A percentile compares a stretch with the other conserved stretches of the same genome.
Conservation (phyloP, 2,113 vertebrate genomes). For the Regulus satrapa region DNA sequence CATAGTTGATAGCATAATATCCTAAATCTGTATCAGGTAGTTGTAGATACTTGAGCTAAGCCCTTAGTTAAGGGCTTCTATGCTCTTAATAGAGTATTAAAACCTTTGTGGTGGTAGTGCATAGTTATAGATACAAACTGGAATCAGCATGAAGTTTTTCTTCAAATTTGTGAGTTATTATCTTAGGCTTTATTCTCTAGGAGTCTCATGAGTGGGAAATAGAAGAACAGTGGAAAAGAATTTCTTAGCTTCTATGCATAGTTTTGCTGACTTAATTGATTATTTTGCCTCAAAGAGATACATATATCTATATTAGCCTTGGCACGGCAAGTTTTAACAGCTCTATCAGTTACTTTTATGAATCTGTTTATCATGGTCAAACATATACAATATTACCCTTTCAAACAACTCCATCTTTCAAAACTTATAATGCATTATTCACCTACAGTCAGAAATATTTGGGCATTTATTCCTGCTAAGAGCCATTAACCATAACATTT, state of each 20-base stretch:
- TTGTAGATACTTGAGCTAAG: not conserved
- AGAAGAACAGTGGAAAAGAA: not conserved
- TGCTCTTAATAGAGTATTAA: not conserved
- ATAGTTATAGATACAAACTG: not conserved
- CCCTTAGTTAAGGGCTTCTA: not conserved
- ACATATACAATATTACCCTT: not conserved
- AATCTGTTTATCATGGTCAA: not conserved
- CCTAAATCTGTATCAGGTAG: not conserved
- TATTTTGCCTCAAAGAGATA: not conserved
- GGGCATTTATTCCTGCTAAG: not conserved
- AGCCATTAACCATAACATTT: not conserved
- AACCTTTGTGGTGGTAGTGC: not conserved
- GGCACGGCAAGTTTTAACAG: not conserved
- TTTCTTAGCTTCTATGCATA: not conserved
- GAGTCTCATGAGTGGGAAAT: not conserved
- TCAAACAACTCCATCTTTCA: not conserved
- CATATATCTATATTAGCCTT: not conserved
- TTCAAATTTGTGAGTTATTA: not conserved
- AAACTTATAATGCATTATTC: not conserved
- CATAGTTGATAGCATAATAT: no score
- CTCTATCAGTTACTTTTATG: not conserved
- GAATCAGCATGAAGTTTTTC: not conserved
- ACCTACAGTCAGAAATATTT: not conserved
- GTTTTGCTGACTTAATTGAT: not conserved
- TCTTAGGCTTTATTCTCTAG: not conserved